Percentiles rank a stretch among this genome's conserved stretches.
Evolutionary conservation across 2,113 vertebrate species (phyloP).

Genomic region (Carassius auratus): DNA sequence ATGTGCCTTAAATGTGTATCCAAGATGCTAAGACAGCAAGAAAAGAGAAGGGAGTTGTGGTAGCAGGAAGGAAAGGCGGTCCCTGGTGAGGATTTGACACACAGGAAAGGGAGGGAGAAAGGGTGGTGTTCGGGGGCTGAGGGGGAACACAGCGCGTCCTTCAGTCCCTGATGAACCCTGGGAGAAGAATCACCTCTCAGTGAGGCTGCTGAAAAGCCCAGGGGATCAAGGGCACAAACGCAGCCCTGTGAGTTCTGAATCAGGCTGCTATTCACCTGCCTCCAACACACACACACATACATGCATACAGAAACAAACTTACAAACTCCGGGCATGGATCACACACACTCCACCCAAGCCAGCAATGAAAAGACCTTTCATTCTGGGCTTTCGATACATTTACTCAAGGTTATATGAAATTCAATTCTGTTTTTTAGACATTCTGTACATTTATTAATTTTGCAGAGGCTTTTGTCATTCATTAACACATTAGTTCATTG

Average conservation of each 20-base stretch:
- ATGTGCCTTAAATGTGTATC: not conserved
- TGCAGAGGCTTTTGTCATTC: not conserved
- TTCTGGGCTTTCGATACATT: slow-evolving; percentile 66
- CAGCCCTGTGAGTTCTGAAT: slow-evolving; percentile 76
- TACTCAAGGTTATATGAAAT: not conserved
- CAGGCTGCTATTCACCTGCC: slow-evolving; percentile 66
- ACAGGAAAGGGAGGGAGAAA: slow-evolving; percentile 16
- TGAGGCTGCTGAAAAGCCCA: slow-evolving; percentile 79
- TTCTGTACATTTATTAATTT: not conserved
- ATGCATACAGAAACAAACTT: slow-evolving; percentile 29
- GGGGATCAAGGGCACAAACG: slow-evolving; percentile 69
- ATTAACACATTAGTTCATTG: not conserved
- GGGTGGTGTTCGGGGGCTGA: slow-evolving; percentile 57
- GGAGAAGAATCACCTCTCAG: slow-evolving; percentile 92
- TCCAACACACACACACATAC: slow-evolving; percentile 3
- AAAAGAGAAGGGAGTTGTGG: not conserved
- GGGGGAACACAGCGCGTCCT: slow-evolving; percentile 80
- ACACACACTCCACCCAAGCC: slow-evolving; percentile 20
- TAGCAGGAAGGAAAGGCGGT: slow-evolving; percentile 17
- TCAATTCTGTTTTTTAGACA: not conserved
- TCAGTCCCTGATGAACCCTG: slow-evolving; percentile 79
- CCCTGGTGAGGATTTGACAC: slow-evolving; percentile 4
- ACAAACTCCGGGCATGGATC: slow-evolving; percentile 1
- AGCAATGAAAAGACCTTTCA: slow-evolving; percentile 64
- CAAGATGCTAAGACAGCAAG: not conserved